Evolutionary conservation across 2,888 invertebrate genomes (phyloP).

Genomic region (Callimorpha dominula): DNA sequence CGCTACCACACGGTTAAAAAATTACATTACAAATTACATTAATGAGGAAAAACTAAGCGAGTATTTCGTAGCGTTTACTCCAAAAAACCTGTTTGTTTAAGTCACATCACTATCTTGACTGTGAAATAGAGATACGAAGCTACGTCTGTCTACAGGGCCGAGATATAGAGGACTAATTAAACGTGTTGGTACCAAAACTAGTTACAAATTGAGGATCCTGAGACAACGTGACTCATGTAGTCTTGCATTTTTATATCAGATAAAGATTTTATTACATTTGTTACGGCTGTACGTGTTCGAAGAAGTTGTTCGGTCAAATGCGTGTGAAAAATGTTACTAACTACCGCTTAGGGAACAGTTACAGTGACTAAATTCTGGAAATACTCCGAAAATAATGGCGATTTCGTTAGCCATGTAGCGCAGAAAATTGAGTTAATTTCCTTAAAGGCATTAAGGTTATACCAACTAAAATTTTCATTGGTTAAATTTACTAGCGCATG

Average conservation of each 20-base stretch:
- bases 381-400: conserved; percentile 10
- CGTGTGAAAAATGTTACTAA: conserved; percentile 43
- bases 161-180: conserved; percentile 35
- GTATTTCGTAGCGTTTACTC: not conserved
- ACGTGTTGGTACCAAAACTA: conserved; percentile 27
- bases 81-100: not conserved
- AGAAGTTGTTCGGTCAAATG: conserved; percentile 16
- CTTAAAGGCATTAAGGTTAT: not conserved
- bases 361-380: conserved; percentile 10
- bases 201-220: conserved; percentile 29
- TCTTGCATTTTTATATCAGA: conserved; percentile 21
- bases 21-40: not conserved
- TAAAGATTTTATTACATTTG: conserved; percentile 24
- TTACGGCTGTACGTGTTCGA: conserved; percentile 29
- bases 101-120: conserved; percentile 26
- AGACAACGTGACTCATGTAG: conserved; percentile 19
- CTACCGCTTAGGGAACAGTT: conserved; percentile 21
- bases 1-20: not conserved
- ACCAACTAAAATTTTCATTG: not conserved
- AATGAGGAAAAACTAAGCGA: not conserved
- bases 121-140: conserved; percentile 29
- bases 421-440: conserved; percentile 10
- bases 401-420: conserved; percentile 13
- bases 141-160: conserved; percentile 16
- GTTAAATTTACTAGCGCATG: not conserved